Conservation (phyloP, 1,140 invertebrate genomes). For the Cardiocondyla obscurior region DNA sequence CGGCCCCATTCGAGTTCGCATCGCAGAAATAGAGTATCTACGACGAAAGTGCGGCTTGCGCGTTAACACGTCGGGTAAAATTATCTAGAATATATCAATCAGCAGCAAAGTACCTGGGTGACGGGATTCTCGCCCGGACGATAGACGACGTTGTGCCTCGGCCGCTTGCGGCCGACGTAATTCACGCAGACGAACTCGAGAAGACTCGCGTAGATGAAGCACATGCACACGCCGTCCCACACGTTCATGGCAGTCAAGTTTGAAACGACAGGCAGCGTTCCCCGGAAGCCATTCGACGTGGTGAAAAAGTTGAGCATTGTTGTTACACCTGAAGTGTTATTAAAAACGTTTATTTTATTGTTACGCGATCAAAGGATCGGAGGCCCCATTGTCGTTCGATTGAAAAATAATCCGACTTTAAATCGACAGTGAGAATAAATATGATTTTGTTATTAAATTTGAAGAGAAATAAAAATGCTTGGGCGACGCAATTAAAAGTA, state of each 20-base stretch:
- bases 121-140: constrained; percentile 95
- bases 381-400: not conserved
- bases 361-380: not conserved
- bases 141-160: constrained; percentile 94
- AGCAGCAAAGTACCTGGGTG: constrained; percentile 88
- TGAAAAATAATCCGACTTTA: not conserved
- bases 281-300: constrained; percentile 94
- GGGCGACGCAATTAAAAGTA: not conserved
- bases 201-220: constrained; percentile 96
- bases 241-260: constrained; percentile 98
- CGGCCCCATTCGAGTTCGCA: constrained; percentile 26
- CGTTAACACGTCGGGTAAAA: constrained; percentile 39
- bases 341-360: not conserved
- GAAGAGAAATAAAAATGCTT: not conserved
- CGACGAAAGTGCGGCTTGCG: not conserved
- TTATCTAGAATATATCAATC: constrained; percentile 34
- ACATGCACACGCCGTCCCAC: constrained; percentile 98
- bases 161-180: constrained; percentile 95
- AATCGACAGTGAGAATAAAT: not conserved
- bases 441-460: no score
- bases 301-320: constrained; percentile 99
- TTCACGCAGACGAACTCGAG: constrained; percentile 97
- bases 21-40: not conserved
- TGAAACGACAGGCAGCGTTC: constrained; percentile 95
- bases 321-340: constrained; percentile 90